Conservation (phyloP, 1,140 invertebrate genomes). For the Rhopalosiphum padi region DNA sequence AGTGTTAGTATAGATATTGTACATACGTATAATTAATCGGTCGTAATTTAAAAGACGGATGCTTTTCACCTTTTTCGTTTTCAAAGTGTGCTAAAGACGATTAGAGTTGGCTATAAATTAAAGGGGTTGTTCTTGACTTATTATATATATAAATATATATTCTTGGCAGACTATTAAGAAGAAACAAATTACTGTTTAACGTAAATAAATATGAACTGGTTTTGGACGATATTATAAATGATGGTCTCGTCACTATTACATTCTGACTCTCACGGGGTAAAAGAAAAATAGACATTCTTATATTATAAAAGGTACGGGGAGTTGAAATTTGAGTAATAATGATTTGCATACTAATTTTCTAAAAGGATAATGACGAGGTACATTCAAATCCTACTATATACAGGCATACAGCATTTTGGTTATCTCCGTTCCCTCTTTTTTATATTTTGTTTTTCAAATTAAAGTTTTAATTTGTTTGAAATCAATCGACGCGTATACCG, state of each 20-base stretch:
- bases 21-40: neutral
- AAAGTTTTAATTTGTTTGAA: neutral
- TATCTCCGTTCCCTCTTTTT: neutral
- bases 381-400: neutral
- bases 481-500: too few relatives aligned
- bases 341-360: neutral
- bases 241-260: neutral
- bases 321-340: neutral
- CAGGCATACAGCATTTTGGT: neutral
- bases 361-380: neutral
- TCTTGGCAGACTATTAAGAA: neutral
- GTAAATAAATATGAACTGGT: neutral
- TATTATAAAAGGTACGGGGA: neutral
- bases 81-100: slow-evolving; percentile 5
- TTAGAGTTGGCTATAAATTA: neutral
- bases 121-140: neutral
- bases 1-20: slow-evolving; percentile 7
- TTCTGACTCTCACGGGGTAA: neutral
- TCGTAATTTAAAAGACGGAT: slow-evolving; percentile 8
- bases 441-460: neutral
- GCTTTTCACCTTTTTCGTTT: neutral
- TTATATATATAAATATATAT: neutral
- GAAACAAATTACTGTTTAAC: slow-evolving; percentile 12
- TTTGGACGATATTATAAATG: neutral
- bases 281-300: neutral